Evolutionary conservation across 2,888 invertebrate genomes (phyloP), one percentile per base, ranked within the genome.

Genomic region (Mystacides longicornis): DNA sequence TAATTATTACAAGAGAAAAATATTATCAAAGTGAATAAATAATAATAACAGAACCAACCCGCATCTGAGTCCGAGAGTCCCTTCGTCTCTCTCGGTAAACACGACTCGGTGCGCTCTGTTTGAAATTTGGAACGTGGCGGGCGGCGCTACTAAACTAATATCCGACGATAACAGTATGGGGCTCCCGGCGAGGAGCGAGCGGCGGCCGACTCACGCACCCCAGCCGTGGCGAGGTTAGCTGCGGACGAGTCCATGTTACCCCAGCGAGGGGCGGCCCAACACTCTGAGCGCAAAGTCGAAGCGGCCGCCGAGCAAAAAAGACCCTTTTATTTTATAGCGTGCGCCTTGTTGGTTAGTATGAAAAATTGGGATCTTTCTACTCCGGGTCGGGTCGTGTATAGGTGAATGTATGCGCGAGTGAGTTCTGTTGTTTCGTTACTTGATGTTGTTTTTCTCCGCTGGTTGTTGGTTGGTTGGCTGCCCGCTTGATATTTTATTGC

Each of bases 211-310:
- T 51, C 56, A 37, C 59, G 52, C 19, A 27, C 54, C 52, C 52
- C 49, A 20, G 54, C 54, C 46, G 27, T 52, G 53, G 60, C 73
- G 75, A 74, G 74, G 74, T 73, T 73, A 71, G 71, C 68, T 70
- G 70, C 70, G 67, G 67, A 57, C 62, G 63, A 64, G 60, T 61
- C 56, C 54, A 57, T 51, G 64, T 60, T 62, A 61, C 62, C 62
- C 62, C 62, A 56, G 58, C 53, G 52, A 55, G 55, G 59, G 56
- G 56, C 52, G 56, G 31, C 52, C 71, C 71, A 37, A 37, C 45
- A 23, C 48, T 23, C 3, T 23, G 3, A 23, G 46, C 11, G 18
- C 21, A 21, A 23, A 22, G 48, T 20, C 48, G 11, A n/a, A 31
- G 11, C 18, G 49, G 16, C 18, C 31, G 18, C 31, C 2, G 9